Base-by-base conservation (phyloP, 2,888 invertebrate genomes). In the Heliconius ismenius region DNA sequence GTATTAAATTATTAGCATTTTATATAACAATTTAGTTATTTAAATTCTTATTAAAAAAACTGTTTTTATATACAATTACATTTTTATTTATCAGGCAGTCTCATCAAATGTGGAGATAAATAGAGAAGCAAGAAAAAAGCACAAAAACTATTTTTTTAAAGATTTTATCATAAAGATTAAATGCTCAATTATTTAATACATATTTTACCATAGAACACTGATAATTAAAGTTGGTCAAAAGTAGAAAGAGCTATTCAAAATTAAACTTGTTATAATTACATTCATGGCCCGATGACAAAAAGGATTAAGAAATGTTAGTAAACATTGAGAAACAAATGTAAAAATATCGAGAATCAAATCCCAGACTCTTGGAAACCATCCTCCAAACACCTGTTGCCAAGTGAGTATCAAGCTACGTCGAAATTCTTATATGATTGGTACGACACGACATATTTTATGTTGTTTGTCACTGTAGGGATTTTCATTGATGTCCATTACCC, bases 11-110 rank as follows among this genome's bases (percentile, higher is more conserved):
- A n/a, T 58, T 58, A n/a, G n/a, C 54, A 58, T n/a, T 21, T 58
- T n/a, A 58, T 54, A n/a, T 58, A 58, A n/a, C 54, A 58, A 58
- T 58, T 58, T 58, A 62, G 62, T 62, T 15, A 62, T 24, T 60
- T 60, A 4, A 11, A 10, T 26, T 62, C 24, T 26, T 62, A 15
- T 62, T 24, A 11, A 62, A 15, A 26, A 15, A 1, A 62, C 15
- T 24, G 13, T 13, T 13, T 26, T 62, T 26, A 62, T 62, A 6
- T 26, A 62, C 24, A 60, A 49, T 49, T 49, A 49, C 7, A 32
- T 39, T 58, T 58, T 60, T 26, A 26, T 62, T 15, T 26, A 62
- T 62, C 62, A 15, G 13, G 13, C 62, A 62, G 62, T 62, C 62
- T 62, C 62, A 15, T 62, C 4, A 26, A 62, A 62, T 24, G 24